A percentile compares a stretch with the other conserved stretches of the same genome.
Conservation (phyloP, 2,113 vertebrate genomes). For the Macaca fascicularis region DNA sequence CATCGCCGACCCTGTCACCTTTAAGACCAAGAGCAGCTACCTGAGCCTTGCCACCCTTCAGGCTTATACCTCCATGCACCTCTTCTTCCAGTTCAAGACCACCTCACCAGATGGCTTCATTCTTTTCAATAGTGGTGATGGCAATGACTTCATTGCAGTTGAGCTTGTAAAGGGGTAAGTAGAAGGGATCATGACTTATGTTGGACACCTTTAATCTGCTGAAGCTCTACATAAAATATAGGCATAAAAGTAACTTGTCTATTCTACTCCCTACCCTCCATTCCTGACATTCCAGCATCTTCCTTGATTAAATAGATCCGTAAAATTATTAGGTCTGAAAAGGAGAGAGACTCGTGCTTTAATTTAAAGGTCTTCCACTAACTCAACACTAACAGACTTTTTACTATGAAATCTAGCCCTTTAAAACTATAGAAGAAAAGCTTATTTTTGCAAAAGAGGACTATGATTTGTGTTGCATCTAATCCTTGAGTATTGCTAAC, state of each 20-base stretch:
- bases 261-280: accelerated
- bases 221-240: not conserved
- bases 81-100: conserved; percentile 99
- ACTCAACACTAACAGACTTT: not conserved
- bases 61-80: conserved; percentile 98
- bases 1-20: conserved; percentile 96
- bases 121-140: conserved; percentile 93
- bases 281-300: not conserved
- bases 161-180: conserved; percentile 98
- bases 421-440: not conserved
- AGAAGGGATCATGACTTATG: not conserved
- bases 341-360: not conserved
- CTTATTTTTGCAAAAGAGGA: not conserved
- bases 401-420: not conserved
- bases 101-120: conserved; percentile 97
- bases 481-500: not conserved
- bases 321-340: not conserved
- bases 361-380: not conserved
- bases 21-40: conserved; percentile 98
- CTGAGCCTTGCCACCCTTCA: conserved; percentile 96
- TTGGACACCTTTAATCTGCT: not conserved
- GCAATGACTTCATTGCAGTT: conserved; percentile 96
- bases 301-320: not conserved
- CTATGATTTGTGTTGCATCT: not conserved
- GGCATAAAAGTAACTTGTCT: not conserved